Evolutionary conservation across 1,140 invertebrate genomes (phyloP), one percentile per base, ranked within the genome.

Genomic region (Drosophila rufa): DNA sequence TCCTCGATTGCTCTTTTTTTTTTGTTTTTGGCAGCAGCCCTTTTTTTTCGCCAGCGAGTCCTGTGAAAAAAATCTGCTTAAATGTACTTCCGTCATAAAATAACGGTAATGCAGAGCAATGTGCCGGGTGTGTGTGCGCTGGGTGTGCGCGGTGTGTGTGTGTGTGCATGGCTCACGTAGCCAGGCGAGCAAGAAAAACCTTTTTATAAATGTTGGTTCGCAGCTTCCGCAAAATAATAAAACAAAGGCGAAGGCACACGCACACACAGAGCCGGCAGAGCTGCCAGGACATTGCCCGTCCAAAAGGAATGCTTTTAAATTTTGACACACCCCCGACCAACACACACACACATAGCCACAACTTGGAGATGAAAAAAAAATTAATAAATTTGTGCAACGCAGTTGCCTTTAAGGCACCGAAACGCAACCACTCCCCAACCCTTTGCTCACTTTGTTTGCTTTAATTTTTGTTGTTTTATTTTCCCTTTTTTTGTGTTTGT

Each of bases 41-140:
- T 81, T 76, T 80, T 75, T 68, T 75, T 68, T 60, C 22, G 14
- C 53, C 58, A 59, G 71, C 40, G 43, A 46, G 50, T 48, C 47
- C 27, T 50, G 55, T 43, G 65, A 57, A 77, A 81, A 84, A 89
- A 89, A 84, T 90, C 85, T 81, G 77, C 84, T 89, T 89, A 89
- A 89, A 89, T 89, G 84, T 89, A 89, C 85, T 89, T 89, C 84
- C 84, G 84, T 89, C 84, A 89, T 89, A 89, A 89, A 89, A 89
- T 78, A 90, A 89, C 84, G 77, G 80, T 87, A 87, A 89, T 89
- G 84, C 84, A 83, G 76, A 87, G 83, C 67, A 69, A 60, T 75
- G 77, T 77, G 75, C 71, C 30, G 68, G 53, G 56, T 65, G 53
- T 64, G 55, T 67, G 55, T 60, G 47, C 45, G 60, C 8, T 19